Conservation (phyloP, 2,797 vertebrate species). For the Sparidentex hasta region DNA sequence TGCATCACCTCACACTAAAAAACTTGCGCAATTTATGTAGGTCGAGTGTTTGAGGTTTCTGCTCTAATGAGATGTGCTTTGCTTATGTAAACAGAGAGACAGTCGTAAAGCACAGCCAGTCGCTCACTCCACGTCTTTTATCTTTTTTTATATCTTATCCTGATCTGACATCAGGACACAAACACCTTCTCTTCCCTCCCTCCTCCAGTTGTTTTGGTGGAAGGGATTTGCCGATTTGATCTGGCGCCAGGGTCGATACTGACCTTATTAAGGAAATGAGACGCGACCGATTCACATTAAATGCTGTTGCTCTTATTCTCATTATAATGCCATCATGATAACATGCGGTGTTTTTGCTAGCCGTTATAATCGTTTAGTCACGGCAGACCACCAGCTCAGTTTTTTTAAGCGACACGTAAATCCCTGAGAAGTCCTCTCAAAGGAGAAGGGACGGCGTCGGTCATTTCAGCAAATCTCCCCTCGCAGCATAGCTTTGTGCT, state of each 20-base stretch:
- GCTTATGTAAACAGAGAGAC: conserved; percentile 25
- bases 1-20: conserved; percentile 37
- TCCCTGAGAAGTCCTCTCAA: neutral
- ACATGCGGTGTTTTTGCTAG: conserved; percentile 14
- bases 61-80: conserved; percentile 37
- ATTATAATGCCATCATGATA: conserved; percentile 10
- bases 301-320: neutral
- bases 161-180: conserved; percentile 15
- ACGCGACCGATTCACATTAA: conserved; percentile 23
- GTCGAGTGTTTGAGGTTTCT: conserved; percentile 34
- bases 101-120: conserved; percentile 8
- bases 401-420: neutral
- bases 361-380: conserved; percentile 20
- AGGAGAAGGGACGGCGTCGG: conserved; percentile 22
- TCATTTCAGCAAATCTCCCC: neutral
- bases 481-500: neutral
- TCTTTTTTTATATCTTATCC: conserved; percentile 18
- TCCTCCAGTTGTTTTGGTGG: conserved; percentile 11
- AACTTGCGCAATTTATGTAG: conserved; percentile 24
- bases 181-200: neutral
- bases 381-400: neutral
- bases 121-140: conserved; percentile 24
- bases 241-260: conserved; percentile 10
- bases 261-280: conserved; percentile 29
- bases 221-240: conserved; percentile 9